Conservation (phyloP, 2,888 invertebrate species). For the Pyrocoelia pectoralis region DNA sequence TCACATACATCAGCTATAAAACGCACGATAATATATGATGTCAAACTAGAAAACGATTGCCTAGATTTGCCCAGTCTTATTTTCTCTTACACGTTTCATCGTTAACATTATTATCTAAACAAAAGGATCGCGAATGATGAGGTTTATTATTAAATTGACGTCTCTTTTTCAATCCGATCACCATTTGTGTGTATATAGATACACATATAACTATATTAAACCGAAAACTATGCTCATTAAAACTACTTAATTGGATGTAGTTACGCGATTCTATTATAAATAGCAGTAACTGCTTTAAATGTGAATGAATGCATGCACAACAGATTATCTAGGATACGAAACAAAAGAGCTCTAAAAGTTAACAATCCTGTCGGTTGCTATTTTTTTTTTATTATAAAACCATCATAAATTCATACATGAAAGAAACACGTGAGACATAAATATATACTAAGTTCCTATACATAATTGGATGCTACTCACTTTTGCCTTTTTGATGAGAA, state of each 20-base stretch:
- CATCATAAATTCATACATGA: too few relatives aligned
- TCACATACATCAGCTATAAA: slow-evolving; percentile 47
- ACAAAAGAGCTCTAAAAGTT: too few relatives aligned
- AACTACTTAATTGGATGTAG: slow-evolving; percentile 11
- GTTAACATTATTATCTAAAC: neutral
- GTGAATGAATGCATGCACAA: too few relatives aligned
- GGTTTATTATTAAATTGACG: slow-evolving; percentile 10
- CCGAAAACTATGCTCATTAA: slow-evolving; percentile 11
- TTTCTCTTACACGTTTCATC: slow-evolving; percentile 6
- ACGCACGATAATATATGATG: slow-evolving; percentile 49
- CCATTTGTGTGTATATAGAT: neutral
- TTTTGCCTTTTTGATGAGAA: too few relatives aligned
- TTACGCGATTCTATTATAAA: neutral
- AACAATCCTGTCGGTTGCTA: too few relatives aligned
- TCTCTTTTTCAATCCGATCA: slow-evolving; percentile 1
- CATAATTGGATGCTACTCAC: too few relatives aligned
- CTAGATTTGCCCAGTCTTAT: slow-evolving; percentile 31
- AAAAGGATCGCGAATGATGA: neutral
- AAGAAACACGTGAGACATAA: too few relatives aligned
- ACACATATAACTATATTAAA: neutral
- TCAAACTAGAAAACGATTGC: slow-evolving; percentile 48
- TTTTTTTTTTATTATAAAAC: too few relatives aligned
- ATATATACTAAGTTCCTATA: too few relatives aligned
- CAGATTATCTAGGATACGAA: too few relatives aligned
- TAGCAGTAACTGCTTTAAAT: neutral